Percentiles rank a stretch among this genome's conserved stretches.
These are phyloP conservation scores for Xanthorhoe spadicearia DNA, from an alignment of 2,888 invertebrate species.

Conservation along the genomic window DNA sequence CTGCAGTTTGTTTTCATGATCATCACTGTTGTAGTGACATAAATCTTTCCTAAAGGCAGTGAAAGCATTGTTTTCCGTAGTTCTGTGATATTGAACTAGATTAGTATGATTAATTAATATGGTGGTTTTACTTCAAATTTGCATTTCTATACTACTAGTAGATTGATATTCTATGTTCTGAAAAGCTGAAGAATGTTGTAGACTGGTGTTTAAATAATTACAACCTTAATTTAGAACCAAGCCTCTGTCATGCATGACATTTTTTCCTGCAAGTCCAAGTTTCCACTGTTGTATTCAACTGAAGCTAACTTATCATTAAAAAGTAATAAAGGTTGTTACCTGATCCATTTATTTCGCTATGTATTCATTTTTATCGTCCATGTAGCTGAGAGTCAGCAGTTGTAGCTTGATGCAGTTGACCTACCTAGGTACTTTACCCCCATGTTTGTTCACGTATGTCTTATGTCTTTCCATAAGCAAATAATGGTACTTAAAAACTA, in stretches of 20 bases:
- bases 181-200: background rate
- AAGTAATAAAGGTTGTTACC: constrained; percentile 29
- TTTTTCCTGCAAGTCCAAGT: too few species aligned
- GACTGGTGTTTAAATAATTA: background rate
- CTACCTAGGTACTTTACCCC: constrained; percentile 1
- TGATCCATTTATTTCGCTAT: constrained; percentile 21
- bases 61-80: background rate
- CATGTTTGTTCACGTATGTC: constrained; percentile 12
- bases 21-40: background rate
- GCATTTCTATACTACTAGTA: background rate
- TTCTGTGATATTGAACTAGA: background rate
- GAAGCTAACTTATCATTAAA: constrained; percentile 12
- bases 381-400: constrained; percentile 15
- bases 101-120: background rate
- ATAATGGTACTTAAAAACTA: background rate
- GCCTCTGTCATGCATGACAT: too few species aligned
- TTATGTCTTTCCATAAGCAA: constrained; percentile 7
- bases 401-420: constrained; percentile 13
- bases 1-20: background rate
- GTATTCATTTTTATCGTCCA: constrained; percentile 12
- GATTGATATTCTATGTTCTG: background rate
- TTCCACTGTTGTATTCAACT: background rate
- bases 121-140: background rate
- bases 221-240: background rate
- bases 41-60: background rate